A percentile compares a stretch with the other conserved stretches of the same genome.
Evolutionary conservation across 2,797 vertebrate species (phyloP).

Genomic region (Sarcoramphus papa): DNA sequence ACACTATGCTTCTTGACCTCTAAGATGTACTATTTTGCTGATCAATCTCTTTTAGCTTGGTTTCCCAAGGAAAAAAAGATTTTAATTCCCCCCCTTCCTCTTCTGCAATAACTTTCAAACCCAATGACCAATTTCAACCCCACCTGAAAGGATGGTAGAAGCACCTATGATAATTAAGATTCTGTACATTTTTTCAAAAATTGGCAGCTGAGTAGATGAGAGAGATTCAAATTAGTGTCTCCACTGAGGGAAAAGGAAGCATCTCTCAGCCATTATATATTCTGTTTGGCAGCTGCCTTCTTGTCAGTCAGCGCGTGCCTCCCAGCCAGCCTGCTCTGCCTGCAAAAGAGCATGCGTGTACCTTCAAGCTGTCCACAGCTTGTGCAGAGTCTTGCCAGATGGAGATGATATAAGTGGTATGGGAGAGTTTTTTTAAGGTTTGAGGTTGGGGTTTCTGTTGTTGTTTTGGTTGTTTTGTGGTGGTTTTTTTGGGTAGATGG

Average conservation of each 20-base stretch:
- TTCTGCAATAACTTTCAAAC: neutral
- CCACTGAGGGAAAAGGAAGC: neutral
- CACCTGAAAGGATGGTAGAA: neutral
- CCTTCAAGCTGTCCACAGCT: neutral
- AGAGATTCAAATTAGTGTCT: neutral
- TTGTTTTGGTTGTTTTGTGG: neutral
- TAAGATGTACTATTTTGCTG: neutral
- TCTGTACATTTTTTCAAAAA: neutral
- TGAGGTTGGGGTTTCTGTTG: accelerated
- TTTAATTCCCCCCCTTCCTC: neutral
- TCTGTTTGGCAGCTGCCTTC: neutral
- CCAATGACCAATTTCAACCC: neutral
- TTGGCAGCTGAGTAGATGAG: neutral
- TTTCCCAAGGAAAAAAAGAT: neutral
- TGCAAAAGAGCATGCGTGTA: neutral
- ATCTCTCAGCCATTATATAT: neutral
- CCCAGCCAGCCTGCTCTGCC: neutral
- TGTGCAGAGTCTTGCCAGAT: neutral
- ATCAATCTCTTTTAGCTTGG: neutral
- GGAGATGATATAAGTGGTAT: neutral
- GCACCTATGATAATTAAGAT: neutral
- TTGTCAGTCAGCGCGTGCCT: neutral
- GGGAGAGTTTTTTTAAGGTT: neutral
- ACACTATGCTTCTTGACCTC: neutral
- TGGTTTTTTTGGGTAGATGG: neutral